Evolutionary conservation across 2,888 invertebrate genomes (phyloP).

Genomic region (Ferdinandea cuprea): DNA sequence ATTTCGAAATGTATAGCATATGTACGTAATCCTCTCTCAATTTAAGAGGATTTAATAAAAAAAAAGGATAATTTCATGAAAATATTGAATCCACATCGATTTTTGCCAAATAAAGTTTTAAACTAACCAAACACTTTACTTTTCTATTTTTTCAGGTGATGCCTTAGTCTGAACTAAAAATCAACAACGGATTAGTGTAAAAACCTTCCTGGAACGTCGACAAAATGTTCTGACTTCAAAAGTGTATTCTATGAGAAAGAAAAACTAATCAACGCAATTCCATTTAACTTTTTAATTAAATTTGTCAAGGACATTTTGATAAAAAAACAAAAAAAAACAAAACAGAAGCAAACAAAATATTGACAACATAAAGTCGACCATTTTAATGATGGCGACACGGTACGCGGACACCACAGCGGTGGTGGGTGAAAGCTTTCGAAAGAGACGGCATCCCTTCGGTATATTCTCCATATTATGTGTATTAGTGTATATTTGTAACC

Average conservation of each 20-base stretch:
- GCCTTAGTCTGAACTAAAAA: constrained; percentile 33
- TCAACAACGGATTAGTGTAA: constrained; percentile 35
- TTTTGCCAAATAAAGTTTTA: too few species aligned
- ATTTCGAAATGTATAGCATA: too few species aligned
- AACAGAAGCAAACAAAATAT: too few species aligned
- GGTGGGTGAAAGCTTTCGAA: constrained; percentile 56
- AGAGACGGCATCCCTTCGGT: constrained; percentile 52
- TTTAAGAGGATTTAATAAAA: too few species aligned
- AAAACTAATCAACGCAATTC: not conserved
- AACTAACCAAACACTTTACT: not conserved
- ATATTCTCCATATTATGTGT: constrained; percentile 37
- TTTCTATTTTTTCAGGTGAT: constrained; percentile 50
- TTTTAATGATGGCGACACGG: constrained; percentile 65
- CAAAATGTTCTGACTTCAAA: constrained; percentile 71
- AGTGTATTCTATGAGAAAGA: not conserved
- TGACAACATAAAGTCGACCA: constrained; percentile 49
- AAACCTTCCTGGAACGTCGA: constrained; percentile 2
- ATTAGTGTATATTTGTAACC: constrained; percentile 52
- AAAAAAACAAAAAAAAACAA: constrained; percentile 26
- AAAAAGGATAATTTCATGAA: too few species aligned
- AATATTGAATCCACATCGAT: too few species aligned
- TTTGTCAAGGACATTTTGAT: constrained; percentile 4
- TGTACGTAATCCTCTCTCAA: too few species aligned
- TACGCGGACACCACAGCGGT: constrained; percentile 64
- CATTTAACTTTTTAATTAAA: constrained; percentile 23